Evolutionary conservation across 2,888 invertebrate species (phyloP), one percentile per base, ranked within the genome.

Genomic region (Drosophila mulleri): DNA sequence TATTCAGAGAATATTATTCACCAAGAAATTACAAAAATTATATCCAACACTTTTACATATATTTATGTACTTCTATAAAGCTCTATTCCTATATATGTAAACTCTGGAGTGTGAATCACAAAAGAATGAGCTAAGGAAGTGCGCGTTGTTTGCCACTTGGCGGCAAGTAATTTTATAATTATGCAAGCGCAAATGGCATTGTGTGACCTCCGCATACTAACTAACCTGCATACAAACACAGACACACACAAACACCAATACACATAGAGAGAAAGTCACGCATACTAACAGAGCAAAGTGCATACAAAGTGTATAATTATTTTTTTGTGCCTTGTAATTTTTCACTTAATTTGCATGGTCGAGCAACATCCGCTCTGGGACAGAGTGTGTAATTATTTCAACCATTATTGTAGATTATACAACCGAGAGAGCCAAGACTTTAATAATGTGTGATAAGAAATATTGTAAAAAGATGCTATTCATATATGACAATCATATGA

Each of bases 101-200:
- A 32, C 32, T 16, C 42, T 26, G 14, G 54, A 67, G 67, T 65
- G 79, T 26, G 60, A 62, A 65, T 57, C 63, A 48, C 58, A 62
- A 72, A 74, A 80, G 75, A 74, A 75, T 71, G 72, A 64, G 48
- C 58, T 57, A 67, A 81, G 84, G 84, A 85, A 85, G 88, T 88
- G 80, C 83, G 72, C 80, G 75, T 80, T 86, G 83, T 82, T 82
- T 81, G 86, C 82, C 79, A 87, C 82, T 82, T 81, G 75, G 78
- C 72, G 80, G 76, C 87, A 84, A 83, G 86, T 83, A 85, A 86
- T 85, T 85, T 81, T 78, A 83, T 88, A 85, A 85, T 88, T 85
- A 85, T 85, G 84, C 88, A 78, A 81, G 78, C 75, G 67, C 67
- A 78, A 87, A 87, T 82, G 82, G 75, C 75, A 82, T 83, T 83